phyloP scores from a whole-genome alignment of 2,797 vertebrate species.

The Enteromius treurensis region DNA sequence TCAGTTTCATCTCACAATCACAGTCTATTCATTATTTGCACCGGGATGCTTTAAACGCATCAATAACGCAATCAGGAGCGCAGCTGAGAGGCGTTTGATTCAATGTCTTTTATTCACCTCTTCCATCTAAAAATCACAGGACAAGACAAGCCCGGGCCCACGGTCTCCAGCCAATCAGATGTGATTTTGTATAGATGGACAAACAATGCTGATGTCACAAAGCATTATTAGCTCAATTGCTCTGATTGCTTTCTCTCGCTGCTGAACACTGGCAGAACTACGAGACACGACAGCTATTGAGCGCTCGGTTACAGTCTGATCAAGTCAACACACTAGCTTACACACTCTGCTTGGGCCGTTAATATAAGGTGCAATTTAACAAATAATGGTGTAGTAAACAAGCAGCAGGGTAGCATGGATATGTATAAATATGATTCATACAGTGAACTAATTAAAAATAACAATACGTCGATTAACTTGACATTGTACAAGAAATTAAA shows the following conservation, averaged over 20 bases:
- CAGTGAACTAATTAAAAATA: not conserved
- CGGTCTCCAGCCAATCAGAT: slow-evolving; percentile 34
- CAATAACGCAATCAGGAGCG: slow-evolving; percentile 52
- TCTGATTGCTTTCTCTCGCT: slow-evolving; percentile 21
- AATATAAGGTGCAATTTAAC: not conserved
- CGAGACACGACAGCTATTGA: slow-evolving; percentile 22
- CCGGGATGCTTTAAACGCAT: slow-evolving; percentile 47
- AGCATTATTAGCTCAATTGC: slow-evolving; percentile 27
- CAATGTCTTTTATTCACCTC: slow-evolving; percentile 34
- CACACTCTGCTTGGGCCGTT: not conserved
- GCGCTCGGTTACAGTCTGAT: slow-evolving; percentile 43
- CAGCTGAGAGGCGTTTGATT: slow-evolving; percentile 36
- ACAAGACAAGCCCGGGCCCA: slow-evolving; percentile 15
- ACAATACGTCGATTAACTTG: not conserved
- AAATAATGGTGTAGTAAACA: not conserved
- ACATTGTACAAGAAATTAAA: not conserved
- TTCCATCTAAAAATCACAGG: slow-evolving; percentile 12
- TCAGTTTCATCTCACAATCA: slow-evolving; percentile 41
- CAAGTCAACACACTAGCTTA: slow-evolving; percentile 40
- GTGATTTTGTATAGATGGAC: slow-evolving; percentile 15
- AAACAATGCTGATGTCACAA: slow-evolving; percentile 31
- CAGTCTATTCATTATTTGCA: slow-evolving; percentile 56
- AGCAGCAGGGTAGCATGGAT: not conserved
- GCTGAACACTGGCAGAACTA: slow-evolving; percentile 35
- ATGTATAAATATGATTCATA: not conserved